Base-by-base conservation (phyloP, 1,140 invertebrate genomes). In the Phortica variegata region DNA sequence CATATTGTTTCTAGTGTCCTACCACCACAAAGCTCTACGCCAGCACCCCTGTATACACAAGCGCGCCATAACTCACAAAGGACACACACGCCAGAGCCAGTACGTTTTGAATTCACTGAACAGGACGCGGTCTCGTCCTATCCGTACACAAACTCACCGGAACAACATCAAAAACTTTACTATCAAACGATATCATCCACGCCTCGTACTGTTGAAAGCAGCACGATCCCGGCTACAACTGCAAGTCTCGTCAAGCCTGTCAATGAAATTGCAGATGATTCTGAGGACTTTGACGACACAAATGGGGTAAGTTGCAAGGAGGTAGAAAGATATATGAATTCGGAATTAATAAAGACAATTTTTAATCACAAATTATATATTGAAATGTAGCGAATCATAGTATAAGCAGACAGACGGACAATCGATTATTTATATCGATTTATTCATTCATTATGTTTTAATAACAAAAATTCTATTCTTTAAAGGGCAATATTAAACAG, bases 61-160 rank as follows among this genome's bases (percentile, higher is more conserved):
- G 29, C 53, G 3, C 46, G 54, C 7, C 43, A 53, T 1, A 59
- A 47, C 9, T 43, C 50, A 9, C 49, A 52, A 8, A 60, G 55
- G 9, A 58, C 47, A 3, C 56, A 46, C 6, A 71, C 65, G 0
- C 65, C 65, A 2, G 70, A 68, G 29, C 71, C 71, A 0, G 13
- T 69, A n/a, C 45, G 70, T 15, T 73, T 74, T 19, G 71, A 74
- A 48, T 74, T 74, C 40, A 74, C 71, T 0, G 71, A 74, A 36
- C 61, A 57, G 5, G 71, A 74, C 41, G 71, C 71, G 4, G 65
- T 71, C 5, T 51, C 54, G 1, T 48, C 66, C 5, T 26, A 5
- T 26, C 23, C 61, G 21, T 73, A 60, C 21, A 73, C 70, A 1
- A 54, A 56, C 29, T 52, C 63, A 0, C 65, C 65, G 3, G 33